Conservation (phyloP, 2,797 vertebrate species). For the Poeciliopsis infans region DNA sequence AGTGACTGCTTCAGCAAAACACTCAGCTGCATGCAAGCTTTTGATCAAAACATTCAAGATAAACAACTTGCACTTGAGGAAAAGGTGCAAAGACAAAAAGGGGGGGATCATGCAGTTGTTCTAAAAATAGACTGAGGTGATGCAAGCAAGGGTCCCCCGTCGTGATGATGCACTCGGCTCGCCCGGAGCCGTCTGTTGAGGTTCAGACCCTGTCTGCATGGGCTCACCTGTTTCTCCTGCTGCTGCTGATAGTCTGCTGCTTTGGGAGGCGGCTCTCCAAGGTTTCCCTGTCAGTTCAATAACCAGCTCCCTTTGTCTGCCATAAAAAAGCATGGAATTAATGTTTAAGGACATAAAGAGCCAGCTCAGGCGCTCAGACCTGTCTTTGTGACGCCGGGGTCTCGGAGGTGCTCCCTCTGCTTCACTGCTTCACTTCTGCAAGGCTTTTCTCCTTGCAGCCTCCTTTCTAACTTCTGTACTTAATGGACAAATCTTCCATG, state of each 20-base stretch:
- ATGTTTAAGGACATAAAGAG: constrained; percentile 64
- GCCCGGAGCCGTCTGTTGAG: constrained; percentile 74
- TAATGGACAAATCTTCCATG: constrained; percentile 67
- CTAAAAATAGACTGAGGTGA: constrained; percentile 82
- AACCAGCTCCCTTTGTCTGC: constrained; percentile 50
- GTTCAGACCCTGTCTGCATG: constrained; percentile 71
- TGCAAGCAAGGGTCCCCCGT: constrained; percentile 79
- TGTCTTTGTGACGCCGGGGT: constrained; percentile 55
- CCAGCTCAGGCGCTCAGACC: constrained; percentile 55
- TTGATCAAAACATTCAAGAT: constrained; percentile 7
- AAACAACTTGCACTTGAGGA: constrained; percentile 40
- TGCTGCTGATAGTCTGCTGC: constrained; percentile 19
- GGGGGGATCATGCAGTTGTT: constrained; percentile 61
- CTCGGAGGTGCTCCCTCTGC: constrained; percentile 60
- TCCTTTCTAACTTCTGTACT: constrained; percentile 58
- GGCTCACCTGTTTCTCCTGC: constrained; percentile 57
- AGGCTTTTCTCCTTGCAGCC: constrained; percentile 57
- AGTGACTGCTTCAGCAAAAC: background rate
- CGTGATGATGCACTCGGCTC: constrained; percentile 68
- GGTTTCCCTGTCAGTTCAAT: constrained; percentile 59
- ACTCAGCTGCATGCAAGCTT: constrained; percentile 7
- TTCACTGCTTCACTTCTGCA: constrained; percentile 55
- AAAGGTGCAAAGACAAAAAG: constrained; percentile 23
- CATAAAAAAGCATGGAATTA: constrained; percentile 53
- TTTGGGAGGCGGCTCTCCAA: constrained; percentile 26